Evolutionary conservation across 2,797 vertebrate species (phyloP), one percentile per base, ranked within the genome.

Genomic region (Xiphophorus birchmanni): DNA sequence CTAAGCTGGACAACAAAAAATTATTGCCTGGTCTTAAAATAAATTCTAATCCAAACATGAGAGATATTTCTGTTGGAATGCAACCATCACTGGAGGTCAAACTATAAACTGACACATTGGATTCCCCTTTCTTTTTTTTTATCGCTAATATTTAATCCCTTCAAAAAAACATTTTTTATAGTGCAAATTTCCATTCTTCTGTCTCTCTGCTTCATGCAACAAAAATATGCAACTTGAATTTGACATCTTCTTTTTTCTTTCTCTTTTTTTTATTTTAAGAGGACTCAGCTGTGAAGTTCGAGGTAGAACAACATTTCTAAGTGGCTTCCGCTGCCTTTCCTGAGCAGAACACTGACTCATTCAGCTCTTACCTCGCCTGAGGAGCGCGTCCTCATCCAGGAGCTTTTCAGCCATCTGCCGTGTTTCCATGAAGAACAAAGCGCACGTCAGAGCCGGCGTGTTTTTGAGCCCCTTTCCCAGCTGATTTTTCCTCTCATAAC

Each of bases 361-460:
- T 65, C 76, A 76, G 80, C 47, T 48, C 92, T 91, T 92, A 93
- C 92, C 93, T 92, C 29, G n/a, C 60, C 81, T 47, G 75, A 88
- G 82, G 82, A 29, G 71, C 76, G 78, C 15, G 73, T 80, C 74
- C 83, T 79, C 58, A 73, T 81, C 81, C 78, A 35, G 75, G 77
- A 86, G 83, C 52, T 82, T 77, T 74, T 29, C 78, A 82, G 84
- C 79, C 82, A 37, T 76, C 81, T 15, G 74, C 76, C 45, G 79
- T 47, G 87, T 69, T 71, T 65, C 86, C 60, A 76, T 54, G 77
- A 81, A 82, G 84, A 90, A 86, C 82, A 91, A 88, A 90, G 76
- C 80, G 67, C 73, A 54, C 74, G 76, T 42, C 77, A 78, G 45
- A 87, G 79, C 10, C 75, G 37, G 48, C 0, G 71, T 42, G 82